Percentiles rank a stretch among this genome's conserved stretches.
Conservation (phyloP, 1,140 invertebrate species). For the Panulirus ornatus region DNA sequence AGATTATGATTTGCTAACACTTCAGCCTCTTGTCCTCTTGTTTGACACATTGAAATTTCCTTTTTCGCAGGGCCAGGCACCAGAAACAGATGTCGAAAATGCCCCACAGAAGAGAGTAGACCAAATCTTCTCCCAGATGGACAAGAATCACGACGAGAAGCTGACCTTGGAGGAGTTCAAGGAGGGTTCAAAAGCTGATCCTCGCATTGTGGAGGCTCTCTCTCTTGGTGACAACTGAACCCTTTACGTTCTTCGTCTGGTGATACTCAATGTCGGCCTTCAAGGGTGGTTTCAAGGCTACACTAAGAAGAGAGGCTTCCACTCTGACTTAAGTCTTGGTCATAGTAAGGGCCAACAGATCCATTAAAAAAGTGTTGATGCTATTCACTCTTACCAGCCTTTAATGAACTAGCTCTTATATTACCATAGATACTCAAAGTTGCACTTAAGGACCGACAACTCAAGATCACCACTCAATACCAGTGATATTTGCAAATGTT, state of each 20-base stretch:
- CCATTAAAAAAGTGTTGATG: background rate
- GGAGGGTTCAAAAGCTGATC: slow-evolving; percentile 98
- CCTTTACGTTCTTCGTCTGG: background rate
- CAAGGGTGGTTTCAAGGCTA: background rate
- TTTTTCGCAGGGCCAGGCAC: slow-evolving; percentile 83
- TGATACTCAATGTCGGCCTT: background rate
- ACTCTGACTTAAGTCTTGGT: background rate
- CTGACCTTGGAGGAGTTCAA: slow-evolving; percentile 99
- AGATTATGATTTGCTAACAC: too few species aligned
- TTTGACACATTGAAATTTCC: background rate
- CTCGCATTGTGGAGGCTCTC: slow-evolving; percentile 95
- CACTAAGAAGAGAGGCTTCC: background rate
- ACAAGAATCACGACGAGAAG: slow-evolving; percentile 98
- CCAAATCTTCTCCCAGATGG: slow-evolving; percentile 98
- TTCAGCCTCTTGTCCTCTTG: background rate
- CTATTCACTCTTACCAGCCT: too few species aligned
- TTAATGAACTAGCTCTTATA: background rate
- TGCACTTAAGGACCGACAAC: background rate
- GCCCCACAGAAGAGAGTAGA: slow-evolving; percentile 97
- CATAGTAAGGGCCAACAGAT: background rate
- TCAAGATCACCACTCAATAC: background rate
- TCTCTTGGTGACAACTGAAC: slow-evolving; percentile 78
- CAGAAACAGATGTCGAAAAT: slow-evolving; percentile 95
- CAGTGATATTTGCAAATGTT: background rate
- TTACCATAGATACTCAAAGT: too few species aligned